Evolutionary conservation across 2,888 invertebrate species (phyloP), one percentile per base, ranked within the genome.

Genomic region (Ophion ellenae): DNA sequence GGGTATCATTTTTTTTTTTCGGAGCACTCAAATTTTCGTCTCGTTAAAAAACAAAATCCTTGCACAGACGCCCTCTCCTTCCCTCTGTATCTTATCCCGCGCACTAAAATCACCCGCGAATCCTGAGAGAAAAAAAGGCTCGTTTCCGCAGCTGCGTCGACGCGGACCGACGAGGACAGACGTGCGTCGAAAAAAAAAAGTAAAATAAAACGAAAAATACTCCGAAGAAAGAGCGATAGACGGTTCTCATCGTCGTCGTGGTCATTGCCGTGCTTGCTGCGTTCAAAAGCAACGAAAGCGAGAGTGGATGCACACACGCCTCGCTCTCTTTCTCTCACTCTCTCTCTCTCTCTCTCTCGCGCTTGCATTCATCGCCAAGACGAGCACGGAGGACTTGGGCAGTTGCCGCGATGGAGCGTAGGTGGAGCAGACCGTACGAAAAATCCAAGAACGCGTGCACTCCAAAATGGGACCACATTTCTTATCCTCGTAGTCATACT

Each of bases 251-350:
- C 77, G 77, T 70, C 80, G 67, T 83, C 80, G 79, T 80, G 59
- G 70, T 76, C 40, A 57, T 75, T 73, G 83, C 61, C 57, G 81
- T 36, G 32, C 67, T 70, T 71, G 78, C 77, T 69, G 81, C 77
- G 79, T 67, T 83, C 64, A 75, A 83, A 84, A 73, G 89, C 81
- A 91, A 90, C 90, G 92, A 93, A 91, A 92, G 91, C 90, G 90
- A 92, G 91, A 92, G 93, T 91, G 88, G 89, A 87, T 85, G 81
- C 86, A 76, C 88, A 85, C 85, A 83, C 79, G 78, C 89, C 89
- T 90, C 88, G 67, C 28, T 87, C 78, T 77, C 71, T 76, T 73
- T 70, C 78, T 69, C 63, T 71, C 53, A 84, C 83, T 83, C 81
- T 79, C 89, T 90, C 88, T 67, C 28, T 87, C 78, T 77, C 71